A percentile compares a stretch with the other conserved stretches of the same genome.
These are phyloP conservation scores for Hippocampus barbouri DNA, from an alignment of 2,113 vertebrate genomes.

Conservation along the genomic window DNA sequence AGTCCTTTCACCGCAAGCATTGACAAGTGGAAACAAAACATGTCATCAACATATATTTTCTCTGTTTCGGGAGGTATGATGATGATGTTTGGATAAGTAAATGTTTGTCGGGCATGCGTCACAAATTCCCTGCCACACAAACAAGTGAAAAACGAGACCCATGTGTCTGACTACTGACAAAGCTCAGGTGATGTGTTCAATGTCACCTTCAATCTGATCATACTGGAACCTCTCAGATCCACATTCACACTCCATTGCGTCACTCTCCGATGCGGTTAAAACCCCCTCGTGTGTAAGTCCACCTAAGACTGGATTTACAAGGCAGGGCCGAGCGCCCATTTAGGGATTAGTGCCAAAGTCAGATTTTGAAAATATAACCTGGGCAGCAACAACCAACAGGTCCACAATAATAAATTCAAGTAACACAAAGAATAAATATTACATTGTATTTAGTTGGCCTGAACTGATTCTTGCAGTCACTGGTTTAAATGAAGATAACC, in stretches of 20 bases:
- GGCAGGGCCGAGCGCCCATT: not conserved
- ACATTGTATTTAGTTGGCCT: not conserved
- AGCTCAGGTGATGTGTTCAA: slow-evolving; percentile 29
- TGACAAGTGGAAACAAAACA: slow-evolving; percentile 60
- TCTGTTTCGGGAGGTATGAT: slow-evolving; percentile 57
- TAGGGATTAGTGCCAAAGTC: not conserved
- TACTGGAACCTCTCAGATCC: slow-evolving; percentile 40
- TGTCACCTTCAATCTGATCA: slow-evolving; percentile 46
- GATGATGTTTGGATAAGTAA: slow-evolving; percentile 50
- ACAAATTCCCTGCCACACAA: slow-evolving; percentile 52
- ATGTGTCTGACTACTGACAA: slow-evolving; percentile 47
- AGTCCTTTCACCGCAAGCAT: slow-evolving; percentile 66
- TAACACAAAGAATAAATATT: not conserved
- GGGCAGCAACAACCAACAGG: not conserved
- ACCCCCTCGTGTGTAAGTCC: slow-evolving; percentile 22
- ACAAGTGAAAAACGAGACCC: slow-evolving; percentile 51
- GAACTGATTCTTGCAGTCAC: too few relatives aligned
- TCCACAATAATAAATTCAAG: not conserved
- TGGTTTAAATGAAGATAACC: too few relatives aligned
- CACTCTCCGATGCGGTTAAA: slow-evolving; percentile 28
- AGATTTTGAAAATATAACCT: not conserved
- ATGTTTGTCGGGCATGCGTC: slow-evolving; percentile 62
- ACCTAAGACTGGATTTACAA: not conserved
- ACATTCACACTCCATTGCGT: slow-evolving; percentile 43
- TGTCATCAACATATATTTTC: slow-evolving; percentile 40